phyloP scores from a whole-genome alignment of 2,113 vertebrate species.

The Felis catus region DNA sequence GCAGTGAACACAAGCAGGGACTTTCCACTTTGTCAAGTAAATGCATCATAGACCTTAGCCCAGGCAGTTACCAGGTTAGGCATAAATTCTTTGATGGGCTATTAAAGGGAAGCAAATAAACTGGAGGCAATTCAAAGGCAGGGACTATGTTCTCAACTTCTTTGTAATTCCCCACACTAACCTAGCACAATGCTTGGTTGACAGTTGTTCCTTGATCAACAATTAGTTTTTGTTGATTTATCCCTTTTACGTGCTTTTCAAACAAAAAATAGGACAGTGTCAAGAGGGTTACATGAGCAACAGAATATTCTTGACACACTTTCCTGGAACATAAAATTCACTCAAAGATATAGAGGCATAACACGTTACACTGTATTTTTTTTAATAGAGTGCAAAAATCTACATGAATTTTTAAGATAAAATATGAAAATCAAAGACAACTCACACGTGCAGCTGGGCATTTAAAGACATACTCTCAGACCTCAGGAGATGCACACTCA shows the following conservation, averaged over 20 bases:
- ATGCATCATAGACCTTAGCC: conserved; percentile 48
- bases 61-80: conserved; percentile 17
- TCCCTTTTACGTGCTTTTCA: conserved; percentile 46
- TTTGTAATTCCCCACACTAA: conserved; percentile 59
- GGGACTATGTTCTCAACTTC: conserved; percentile 15
- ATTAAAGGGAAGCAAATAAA: conserved; percentile 54
- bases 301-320: conserved; percentile 42
- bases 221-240: conserved; percentile 57
- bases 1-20: conserved; percentile 38
- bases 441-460: neutral
- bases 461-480: neutral
- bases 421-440: conserved; percentile 6
- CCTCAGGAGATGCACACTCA: neutral
- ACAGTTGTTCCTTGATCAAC: conserved; percentile 45
- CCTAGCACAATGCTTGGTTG: conserved; percentile 40
- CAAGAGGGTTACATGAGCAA: conserved; percentile 1
- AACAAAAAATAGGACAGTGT: conserved; percentile 47
- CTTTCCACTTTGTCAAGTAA: conserved; percentile 51
- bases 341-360: neutral
- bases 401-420: conserved; percentile 12
- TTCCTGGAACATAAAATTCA: neutral
- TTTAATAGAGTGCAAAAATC: neutral
- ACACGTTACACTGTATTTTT: neutral
- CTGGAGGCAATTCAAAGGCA: conserved; percentile 58
- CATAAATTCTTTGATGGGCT: conserved; percentile 61